Evolutionary conservation across 1,140 invertebrate species (phyloP), one percentile per base, ranked within the genome.

Genomic region (Penaeus vannamei): DNA sequence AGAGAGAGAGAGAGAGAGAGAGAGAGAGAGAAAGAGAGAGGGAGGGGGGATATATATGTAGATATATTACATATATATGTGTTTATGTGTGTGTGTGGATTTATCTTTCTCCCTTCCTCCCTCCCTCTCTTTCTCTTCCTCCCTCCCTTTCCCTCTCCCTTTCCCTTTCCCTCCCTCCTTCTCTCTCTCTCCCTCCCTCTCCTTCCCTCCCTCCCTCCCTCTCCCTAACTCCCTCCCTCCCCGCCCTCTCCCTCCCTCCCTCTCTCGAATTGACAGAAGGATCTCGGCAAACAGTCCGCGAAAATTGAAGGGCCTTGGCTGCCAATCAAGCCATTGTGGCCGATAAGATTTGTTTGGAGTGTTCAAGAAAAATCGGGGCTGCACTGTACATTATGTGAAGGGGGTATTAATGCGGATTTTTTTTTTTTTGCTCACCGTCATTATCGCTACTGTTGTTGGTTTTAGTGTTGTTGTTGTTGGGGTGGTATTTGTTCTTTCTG

Each of bases 211-310:
- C 22, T 61, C 32, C 36, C 61, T 23, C 29, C n/a, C 60, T 53
- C 76, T 66, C 85, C 42, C 61, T 62, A 3, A 3, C 46, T 53
- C 46, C 8, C 14, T 10, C 46, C 10, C 46, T 53, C 46, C 46
- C 46, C 46, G 0, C 14, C 46, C 46, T 14, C 46, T 53, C 46
- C 14, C 14, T 53, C 46, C 8, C 46, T 10, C 46, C 10, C 46
- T 14, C 46, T 8, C 46, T 53, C 46, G 46, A 53, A 77, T 66
- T 86, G 85, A 86, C 85, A 86, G 85, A 86, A 60, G 85, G 85
- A 79, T 81, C 85, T 77, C 29, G 61, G 76, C 85, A 86, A 86
- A 86, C 80, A 86, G 85, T 79, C 77, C 85, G 85, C 85, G 85
- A 86, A 86, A 86, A 86, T 86, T 79, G 85, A 86, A 86, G 77